Conservation (phyloP, 2,113 vertebrate species). For the Dermatemys mawii region DNA sequence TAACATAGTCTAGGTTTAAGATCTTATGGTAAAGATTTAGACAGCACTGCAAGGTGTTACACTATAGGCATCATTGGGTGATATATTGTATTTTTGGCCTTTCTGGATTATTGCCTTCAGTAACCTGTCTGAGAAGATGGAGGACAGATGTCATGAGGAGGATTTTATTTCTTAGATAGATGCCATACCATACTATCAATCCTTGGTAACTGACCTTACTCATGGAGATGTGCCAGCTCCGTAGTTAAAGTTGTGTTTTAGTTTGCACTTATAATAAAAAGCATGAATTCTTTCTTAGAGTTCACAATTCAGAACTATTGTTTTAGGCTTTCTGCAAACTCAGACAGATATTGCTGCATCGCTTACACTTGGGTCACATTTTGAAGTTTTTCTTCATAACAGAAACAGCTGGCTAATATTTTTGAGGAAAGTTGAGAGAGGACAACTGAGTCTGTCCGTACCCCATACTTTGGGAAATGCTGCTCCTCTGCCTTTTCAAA, state of each 20-base stretch:
- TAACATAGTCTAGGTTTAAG: neutral
- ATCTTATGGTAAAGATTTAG: neutral
- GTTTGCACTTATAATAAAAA: too few relatives aligned
- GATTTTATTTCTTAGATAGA: neutral
- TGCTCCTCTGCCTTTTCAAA: neutral
- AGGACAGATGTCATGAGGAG: neutral
- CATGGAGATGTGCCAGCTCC: neutral
- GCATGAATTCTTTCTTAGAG: too few relatives aligned
- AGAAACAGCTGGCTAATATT: neutral
- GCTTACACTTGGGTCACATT: neutral
- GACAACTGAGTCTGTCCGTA: neutral
- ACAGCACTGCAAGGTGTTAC: neutral
- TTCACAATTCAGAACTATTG: neutral
- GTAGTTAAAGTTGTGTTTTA: neutral
- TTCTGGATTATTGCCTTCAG: neutral
- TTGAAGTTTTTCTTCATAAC: neutral
- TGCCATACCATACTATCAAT: neutral
- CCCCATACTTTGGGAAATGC: neutral
- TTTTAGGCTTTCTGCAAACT: neutral
- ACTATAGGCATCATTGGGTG: neutral
- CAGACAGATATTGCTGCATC: neutral
- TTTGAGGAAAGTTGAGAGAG: neutral
- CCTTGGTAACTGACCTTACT: neutral
- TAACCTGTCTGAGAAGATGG: neutral
- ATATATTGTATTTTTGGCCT: neutral